phyloP scores from a whole-genome alignment of 30 jellyfish, hydroid and myxozoan species.

The Catostylus mosaicus region DNA sequence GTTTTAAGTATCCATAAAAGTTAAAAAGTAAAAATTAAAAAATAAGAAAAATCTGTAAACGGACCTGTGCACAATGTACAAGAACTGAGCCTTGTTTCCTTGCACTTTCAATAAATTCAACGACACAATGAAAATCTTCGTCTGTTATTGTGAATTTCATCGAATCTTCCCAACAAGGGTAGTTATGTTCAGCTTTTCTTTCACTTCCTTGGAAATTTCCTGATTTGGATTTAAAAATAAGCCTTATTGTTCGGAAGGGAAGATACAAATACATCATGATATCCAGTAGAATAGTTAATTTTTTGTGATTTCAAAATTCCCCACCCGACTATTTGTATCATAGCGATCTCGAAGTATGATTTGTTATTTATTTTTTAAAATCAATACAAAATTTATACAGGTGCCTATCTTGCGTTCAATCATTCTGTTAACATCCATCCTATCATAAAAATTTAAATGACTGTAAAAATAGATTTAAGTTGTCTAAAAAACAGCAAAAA shows the following conservation, averaged over 20 bases:
- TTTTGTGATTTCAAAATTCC: background rate
- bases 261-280: background rate
- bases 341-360: background rate
- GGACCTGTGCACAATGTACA: constrained; percentile 94
- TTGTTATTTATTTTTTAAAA: background rate
- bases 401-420: background rate
- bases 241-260: background rate
- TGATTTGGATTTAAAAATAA: background rate
- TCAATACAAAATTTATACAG: background rate
- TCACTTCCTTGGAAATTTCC: constrained; percentile 36
- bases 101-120: constrained; percentile 47
- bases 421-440: too few species aligned
- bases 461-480: background rate
- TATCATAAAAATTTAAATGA: background rate
- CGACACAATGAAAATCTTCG: constrained; percentile 64
- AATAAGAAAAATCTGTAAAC: constrained; percentile 1
- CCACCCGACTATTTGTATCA: background rate
- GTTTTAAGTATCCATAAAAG: too few species aligned
- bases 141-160: constrained; percentile 57
- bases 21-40: background rate
- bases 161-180: constrained; percentile 78
- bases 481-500: background rate
- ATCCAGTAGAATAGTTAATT: background rate
- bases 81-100: constrained; percentile 71
- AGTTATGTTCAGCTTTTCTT: constrained; percentile 12